Evolutionary conservation across 2,797 vertebrate genomes (phyloP).

Genomic region (Kryptopterus vitreolus): DNA sequence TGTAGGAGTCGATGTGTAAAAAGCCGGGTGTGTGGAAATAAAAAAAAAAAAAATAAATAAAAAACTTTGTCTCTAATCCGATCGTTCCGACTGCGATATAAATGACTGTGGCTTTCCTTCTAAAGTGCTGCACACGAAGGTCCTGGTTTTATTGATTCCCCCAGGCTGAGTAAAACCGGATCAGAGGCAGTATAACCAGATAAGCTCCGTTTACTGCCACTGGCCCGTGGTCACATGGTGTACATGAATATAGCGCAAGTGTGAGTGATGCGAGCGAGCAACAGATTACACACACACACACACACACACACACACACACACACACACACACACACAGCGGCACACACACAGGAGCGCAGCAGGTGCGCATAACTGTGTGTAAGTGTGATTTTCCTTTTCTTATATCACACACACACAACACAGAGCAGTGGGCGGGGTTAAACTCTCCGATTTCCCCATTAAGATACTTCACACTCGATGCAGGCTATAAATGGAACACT

Average conservation of each 20-base stretch:
- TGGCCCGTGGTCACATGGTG: conserved; percentile 8
- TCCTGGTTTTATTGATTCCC: neutral
- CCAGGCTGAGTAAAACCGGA: neutral
- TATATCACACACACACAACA: neutral
- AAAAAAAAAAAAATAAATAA: no score
- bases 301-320: conserved; percentile 1
- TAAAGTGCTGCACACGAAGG: neutral
- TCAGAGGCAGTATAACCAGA: neutral
- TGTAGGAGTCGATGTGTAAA: no score
- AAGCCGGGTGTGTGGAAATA: no score
- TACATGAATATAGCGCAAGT: conserved; percentile 25
- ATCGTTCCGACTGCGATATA: neutral
- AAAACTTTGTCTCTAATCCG: no score
- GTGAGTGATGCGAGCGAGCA: neutral
- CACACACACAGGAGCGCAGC: neutral
- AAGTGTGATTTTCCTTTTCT: no score
- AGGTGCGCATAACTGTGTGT: conserved; percentile 26
- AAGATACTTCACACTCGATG: neutral
- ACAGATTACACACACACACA: conserved; percentile 18
- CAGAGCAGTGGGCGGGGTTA: neutral
- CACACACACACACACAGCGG: neutral
- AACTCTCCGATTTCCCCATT: conserved; percentile 8
- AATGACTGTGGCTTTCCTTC: neutral
- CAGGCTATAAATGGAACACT: neutral
- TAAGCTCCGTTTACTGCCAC: conserved; percentile 3